A percentile compares a stretch with the other conserved stretches of the same genome.
Evolutionary conservation across 2,797 vertebrate genomes (phyloP).

Genomic region (Myripristis jacobus): DNA sequence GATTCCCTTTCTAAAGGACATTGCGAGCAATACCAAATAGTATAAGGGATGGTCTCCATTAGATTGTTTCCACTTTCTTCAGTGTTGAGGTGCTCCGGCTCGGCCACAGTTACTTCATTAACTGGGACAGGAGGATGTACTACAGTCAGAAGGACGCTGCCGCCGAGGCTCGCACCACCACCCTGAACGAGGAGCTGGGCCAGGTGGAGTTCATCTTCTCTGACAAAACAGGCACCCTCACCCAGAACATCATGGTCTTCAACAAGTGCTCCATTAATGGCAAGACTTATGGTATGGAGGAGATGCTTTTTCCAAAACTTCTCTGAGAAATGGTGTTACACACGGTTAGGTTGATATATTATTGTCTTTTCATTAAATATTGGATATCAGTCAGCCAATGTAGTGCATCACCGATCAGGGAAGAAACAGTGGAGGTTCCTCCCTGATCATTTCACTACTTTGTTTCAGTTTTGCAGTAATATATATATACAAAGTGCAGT

Average conservation of each 20-base stretch:
- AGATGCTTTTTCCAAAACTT: neutral
- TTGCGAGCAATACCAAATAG: neutral
- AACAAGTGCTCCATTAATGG: slow-evolving; percentile 92
- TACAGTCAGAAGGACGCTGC: slow-evolving; percentile 79
- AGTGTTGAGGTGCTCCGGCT: slow-evolving; percentile 94
- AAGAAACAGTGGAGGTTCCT: too few relatives aligned
- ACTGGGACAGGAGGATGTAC: slow-evolving; percentile 95
- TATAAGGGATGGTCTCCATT: neutral
- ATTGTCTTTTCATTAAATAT: neutral
- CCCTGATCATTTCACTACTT: too few relatives aligned
- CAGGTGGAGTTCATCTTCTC: slow-evolving; percentile 95
- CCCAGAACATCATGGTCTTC: slow-evolving; percentile 96
- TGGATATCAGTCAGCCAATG: too few relatives aligned
- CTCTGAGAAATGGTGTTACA: neutral
- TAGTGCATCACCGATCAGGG: too few relatives aligned
- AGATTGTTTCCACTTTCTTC: slow-evolving; percentile 17
- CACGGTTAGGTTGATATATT: neutral
- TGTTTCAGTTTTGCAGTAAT: too few relatives aligned
- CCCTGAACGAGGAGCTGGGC: slow-evolving; percentile 93
- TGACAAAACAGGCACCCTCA: slow-evolving; percentile 94
- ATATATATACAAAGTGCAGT: too few relatives aligned
- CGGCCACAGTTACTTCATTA: slow-evolving; percentile 95
- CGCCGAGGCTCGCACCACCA: slow-evolving; percentile 92
- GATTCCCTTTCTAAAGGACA: too few relatives aligned
- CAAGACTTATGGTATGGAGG: slow-evolving; percentile 84